Base-by-base conservation (phyloP, 2,113 vertebrate species). In the Jaculus jaculus region DNA sequence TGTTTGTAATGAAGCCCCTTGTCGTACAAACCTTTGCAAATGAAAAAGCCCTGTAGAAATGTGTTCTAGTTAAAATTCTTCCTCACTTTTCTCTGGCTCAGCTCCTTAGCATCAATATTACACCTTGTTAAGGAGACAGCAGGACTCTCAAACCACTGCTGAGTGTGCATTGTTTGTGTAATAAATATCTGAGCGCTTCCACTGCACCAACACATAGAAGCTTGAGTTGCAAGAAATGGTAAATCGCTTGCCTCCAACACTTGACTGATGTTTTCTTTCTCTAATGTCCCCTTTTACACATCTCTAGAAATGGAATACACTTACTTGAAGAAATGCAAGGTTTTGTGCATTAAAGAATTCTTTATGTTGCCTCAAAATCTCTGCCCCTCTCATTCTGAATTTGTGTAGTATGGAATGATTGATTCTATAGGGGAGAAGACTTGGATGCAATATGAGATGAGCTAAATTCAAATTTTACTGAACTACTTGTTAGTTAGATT, bases 131-230 rank as follows among this genome's bases (percentile, higher is more conserved):
- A 96, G 54, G 90, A 89, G 32, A 89, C 34, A 23, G 9, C 66
- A 63, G 91, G 77, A 68, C 16, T 79, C 77, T 42, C 23, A 89
- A 80, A 94, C 77, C 84, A 81, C 92, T 84, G 54, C 92, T 68
- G 60, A 84, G 84, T 61, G 47, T 15, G 5, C 24, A 84, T 18
- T 94, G 94, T 94, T 95, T 94, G 68, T 80, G 74, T 84, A 94
- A 93, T 93, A 93, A 94, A 90, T 75, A 90, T 42, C 3, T 60
- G 82, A 92, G 42, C 54, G 66, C 71, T 80, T 92, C 81, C 28
- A 42, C 26, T 84, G 84, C 81, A 66, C 61, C 72, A 82, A 87
- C 83, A 92, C 61, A 80, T 75, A 51, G 63, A 80, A 28, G 37
- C 77, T 42, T 9, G 1, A 77, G 34, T 47, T 32, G 28, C 77